Evolutionary conservation across 2,888 invertebrate species (phyloP).

Genomic region (Adelognathus sp.): DNA sequence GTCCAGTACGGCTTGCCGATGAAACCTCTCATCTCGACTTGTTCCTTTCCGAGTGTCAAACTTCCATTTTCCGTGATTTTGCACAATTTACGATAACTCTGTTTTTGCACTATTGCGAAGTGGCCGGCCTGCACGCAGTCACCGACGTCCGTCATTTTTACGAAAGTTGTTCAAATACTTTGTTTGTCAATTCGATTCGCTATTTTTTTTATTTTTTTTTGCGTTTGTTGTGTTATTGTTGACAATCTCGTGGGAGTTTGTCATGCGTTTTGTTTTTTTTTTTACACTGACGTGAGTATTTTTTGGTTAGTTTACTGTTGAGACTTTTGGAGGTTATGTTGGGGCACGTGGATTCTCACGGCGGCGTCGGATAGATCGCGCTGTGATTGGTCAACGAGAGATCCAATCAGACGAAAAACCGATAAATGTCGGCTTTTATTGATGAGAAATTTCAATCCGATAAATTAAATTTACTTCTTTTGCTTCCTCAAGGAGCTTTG

Average conservation of each 20-base stretch:
- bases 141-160: conserved; percentile 29
- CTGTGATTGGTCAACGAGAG: background rate
- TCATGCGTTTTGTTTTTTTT: background rate
- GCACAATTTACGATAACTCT: conserved; percentile 89
- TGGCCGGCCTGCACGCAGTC: conserved; percentile 85
- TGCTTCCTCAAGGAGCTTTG: too few species aligned
- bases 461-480: too few species aligned
- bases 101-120: conserved; percentile 89
- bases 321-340: background rate
- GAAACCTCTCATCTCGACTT: conserved; percentile 86
- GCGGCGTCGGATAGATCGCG: background rate
- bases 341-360: conserved; percentile 7
- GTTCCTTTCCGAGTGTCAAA: conserved; percentile 87
- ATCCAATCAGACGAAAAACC: background rate
- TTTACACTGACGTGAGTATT: background rate
- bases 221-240: background rate
- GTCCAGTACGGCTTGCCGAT: conserved; percentile 88
- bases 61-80: conserved; percentile 86
- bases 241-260: background rate
- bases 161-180: too few species aligned
- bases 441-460: too few species aligned
- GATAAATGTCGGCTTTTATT: too few species aligned
- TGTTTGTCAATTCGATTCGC: too few species aligned
- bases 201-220: too few species aligned
- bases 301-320: background rate